Evolutionary conservation across 2,888 invertebrate species (phyloP).

Genomic region (Zaprionus bogoriensis): DNA sequence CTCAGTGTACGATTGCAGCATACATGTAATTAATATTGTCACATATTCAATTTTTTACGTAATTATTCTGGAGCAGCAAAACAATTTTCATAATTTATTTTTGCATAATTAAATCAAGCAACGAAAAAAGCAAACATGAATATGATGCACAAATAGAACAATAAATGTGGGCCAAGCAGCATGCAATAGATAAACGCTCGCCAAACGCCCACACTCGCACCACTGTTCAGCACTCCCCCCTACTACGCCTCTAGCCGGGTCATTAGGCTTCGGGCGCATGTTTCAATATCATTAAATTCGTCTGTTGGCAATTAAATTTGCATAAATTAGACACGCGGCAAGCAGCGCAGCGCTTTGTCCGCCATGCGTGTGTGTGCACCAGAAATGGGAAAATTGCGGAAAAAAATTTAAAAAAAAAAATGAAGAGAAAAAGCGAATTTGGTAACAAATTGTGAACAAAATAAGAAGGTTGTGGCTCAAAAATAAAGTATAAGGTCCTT

Average conservation of each 20-base stretch:
- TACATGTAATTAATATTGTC: conserved; percentile 21
- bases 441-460: conserved; percentile 3
- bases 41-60: conserved; percentile 20
- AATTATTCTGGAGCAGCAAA: conserved; percentile 17
- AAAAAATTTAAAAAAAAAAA: conserved; percentile 7
- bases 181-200: not conserved
- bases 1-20: too few relatives aligned
- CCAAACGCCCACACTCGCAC: not conserved
- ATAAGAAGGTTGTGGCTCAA: conserved; percentile 1
- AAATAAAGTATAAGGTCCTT: conserved; percentile 24
- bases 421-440: not conserved
- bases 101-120: conserved; percentile 29
- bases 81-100: conserved; percentile 27
- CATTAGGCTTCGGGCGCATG: conserved; percentile 23
- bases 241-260: not conserved
- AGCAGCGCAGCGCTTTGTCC: conserved; percentile 4
- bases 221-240: not conserved
- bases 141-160: not conserved
- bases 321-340: conserved; percentile 58
- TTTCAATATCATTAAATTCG: conserved; percentile 55
- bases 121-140: not conserved
- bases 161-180: conserved; percentile 2
- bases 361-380: conserved; percentile 27
- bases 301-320: conserved; percentile 62
- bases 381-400: conserved; percentile 11